These are phyloP conservation scores for Puma concolor DNA, from an alignment of 2,113 vertebrate genomes.

Conservation along the genomic window DNA sequence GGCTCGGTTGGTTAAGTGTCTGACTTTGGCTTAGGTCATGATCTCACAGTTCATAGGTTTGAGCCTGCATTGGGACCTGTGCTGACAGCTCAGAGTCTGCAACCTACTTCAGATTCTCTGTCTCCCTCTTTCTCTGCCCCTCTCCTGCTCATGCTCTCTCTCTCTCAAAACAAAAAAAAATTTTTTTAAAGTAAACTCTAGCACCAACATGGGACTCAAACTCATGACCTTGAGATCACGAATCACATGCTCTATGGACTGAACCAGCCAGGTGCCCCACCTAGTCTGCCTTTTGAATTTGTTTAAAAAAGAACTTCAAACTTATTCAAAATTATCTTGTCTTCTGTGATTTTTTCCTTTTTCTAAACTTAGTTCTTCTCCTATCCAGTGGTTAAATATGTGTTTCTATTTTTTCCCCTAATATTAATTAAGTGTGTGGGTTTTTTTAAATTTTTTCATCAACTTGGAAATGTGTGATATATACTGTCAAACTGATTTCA, in stretches of 20 bases:
- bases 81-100: neutral
- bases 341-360: neutral
- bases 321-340: neutral
- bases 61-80: neutral
- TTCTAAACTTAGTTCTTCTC: neutral
- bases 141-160: neutral
- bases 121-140: neutral
- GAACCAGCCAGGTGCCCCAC: neutral
- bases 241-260: neutral
- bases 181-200: neutral
- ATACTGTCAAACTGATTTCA: neutral
- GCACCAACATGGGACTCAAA: neutral
- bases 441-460: neutral
- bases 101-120: neutral
- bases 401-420: neutral
- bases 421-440: neutral
- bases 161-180: no score
- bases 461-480: neutral
- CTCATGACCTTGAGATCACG: neutral
- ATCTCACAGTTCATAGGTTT: neutral
- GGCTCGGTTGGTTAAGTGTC: neutral
- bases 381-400: neutral
- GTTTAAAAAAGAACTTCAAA: slow-evolving; percentile 31
- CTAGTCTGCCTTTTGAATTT: neutral
- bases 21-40: neutral